Conservation (phyloP, 2,797 vertebrate species). For the Melanogrammus aeglefinus region DNA sequence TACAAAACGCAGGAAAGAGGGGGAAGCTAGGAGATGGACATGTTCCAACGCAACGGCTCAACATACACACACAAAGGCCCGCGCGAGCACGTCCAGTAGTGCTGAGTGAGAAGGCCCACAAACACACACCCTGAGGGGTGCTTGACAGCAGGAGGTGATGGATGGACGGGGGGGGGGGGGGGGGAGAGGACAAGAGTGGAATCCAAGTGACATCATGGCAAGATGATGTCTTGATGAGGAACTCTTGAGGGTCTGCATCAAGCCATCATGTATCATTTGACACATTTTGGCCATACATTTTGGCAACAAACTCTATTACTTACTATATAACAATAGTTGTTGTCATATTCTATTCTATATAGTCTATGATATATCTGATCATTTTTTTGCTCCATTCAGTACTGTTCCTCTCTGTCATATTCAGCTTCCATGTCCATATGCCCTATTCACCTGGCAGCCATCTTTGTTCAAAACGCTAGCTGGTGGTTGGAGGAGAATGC, state of each 20-base stretch:
- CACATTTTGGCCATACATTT: no score
- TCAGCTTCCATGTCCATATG: neutral
- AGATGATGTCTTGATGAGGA: neutral
- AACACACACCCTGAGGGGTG: neutral
- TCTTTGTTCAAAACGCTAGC: neutral
- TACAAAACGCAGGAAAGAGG: neutral
- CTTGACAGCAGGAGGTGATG: neutral
- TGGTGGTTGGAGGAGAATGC: neutral
- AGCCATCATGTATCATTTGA: no score
- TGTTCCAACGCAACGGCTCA: neutral
- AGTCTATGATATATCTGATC: neutral
- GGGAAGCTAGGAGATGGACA: neutral
- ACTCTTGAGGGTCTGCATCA: no score
- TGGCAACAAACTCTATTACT: neutral
- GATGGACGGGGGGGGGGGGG: neutral
- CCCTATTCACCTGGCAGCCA: neutral
- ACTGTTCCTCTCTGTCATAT: neutral
- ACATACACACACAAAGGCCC: neutral
- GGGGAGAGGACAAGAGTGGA: neutral
- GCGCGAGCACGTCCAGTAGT: neutral
- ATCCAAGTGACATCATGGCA: neutral
- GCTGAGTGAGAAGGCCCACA: neutral
- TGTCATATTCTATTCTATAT: neutral
- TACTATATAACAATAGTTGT: neutral
- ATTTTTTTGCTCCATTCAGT: neutral